Base-by-base conservation (phyloP, 2,113 vertebrate genomes). In the Henicopernis longicauda region DNA sequence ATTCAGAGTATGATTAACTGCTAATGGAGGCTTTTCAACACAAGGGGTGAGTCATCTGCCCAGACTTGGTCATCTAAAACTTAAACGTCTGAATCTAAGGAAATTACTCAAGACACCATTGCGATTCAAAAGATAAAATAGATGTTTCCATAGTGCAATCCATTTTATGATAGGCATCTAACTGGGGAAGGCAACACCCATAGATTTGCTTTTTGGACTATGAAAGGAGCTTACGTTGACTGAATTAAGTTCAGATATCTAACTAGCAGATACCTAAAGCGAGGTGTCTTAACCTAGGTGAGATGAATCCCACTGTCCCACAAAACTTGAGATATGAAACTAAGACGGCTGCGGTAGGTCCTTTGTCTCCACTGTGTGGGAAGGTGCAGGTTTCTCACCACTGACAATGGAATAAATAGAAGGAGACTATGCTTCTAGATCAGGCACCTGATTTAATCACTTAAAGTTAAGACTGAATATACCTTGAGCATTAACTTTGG, bases 1-100 rank as follows among this genome's bases (percentile, higher is more conserved):
- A 83, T 93, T 94, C 47, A 38, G 32, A 38, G 26, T 74, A 89
- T 94, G 89, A 96, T 16, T 95, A 95, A 93, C 52, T 82, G 47
- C 25, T 93, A 79, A 93, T 84, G 81, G 29, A 93, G 7, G 10
- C 26, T 89, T 96, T 94, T 78, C 86, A 85, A 82, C 83, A 44
- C 29, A 32, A 23, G 8, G 9, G 1, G 17, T 94, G 65, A 93
- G 23, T 96, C 86, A 96, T 71, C 70, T 87, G 34, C 42, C 63
- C 61, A 87, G 77, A 89, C 57, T 22, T 89, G 61, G 65, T 8
- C 69, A 94, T 47, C n/a, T 81, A 76, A 76, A 94, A 74, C 42
- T 91, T 70, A 81, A 88, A 89, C 22, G 82, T 84, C n/a, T 95
- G 57, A 89, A 91, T 71, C 32, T 72, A 86, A 89, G 77, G 73